Conservation (phyloP, 2,888 invertebrate genomes). For the Lochmaea crataegi region DNA sequence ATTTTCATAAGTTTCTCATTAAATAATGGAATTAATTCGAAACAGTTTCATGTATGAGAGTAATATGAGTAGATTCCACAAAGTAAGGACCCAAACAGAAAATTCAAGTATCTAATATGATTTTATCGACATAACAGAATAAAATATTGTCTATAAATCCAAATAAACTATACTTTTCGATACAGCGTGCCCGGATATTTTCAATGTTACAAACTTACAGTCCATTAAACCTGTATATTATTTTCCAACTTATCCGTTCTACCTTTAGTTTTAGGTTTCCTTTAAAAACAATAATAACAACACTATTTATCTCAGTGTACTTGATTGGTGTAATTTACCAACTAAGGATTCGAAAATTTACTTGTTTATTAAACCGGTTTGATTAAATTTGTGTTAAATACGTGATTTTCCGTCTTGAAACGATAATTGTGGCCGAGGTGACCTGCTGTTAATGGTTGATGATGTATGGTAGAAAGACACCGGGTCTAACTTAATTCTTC, state of each 20-base stretch:
- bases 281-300: background rate
- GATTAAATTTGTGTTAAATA: background rate
- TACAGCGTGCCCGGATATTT: too few species aligned
- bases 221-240: background rate
- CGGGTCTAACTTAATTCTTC: conserved; percentile 9
- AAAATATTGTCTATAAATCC: too few species aligned
- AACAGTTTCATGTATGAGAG: too few species aligned
- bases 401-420: background rate
- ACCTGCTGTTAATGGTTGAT: conserved; percentile 15
- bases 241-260: background rate
- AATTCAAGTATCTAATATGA: too few species aligned
- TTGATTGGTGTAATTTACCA: background rate
- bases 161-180: too few species aligned
- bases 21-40: too few species aligned
- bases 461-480: conserved; percentile 5
- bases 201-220: background rate
- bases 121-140: too few species aligned
- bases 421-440: conserved; percentile 5
- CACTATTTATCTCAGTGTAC: background rate
- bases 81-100: too few species aligned
- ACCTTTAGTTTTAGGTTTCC: background rate
- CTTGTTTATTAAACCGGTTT: background rate
- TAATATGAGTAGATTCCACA: too few species aligned
- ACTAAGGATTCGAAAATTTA: background rate
- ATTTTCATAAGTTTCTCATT: too few species aligned